phyloP scores from a whole-genome alignment of 2,888 invertebrate species.

The Theristus sp. region DNA sequence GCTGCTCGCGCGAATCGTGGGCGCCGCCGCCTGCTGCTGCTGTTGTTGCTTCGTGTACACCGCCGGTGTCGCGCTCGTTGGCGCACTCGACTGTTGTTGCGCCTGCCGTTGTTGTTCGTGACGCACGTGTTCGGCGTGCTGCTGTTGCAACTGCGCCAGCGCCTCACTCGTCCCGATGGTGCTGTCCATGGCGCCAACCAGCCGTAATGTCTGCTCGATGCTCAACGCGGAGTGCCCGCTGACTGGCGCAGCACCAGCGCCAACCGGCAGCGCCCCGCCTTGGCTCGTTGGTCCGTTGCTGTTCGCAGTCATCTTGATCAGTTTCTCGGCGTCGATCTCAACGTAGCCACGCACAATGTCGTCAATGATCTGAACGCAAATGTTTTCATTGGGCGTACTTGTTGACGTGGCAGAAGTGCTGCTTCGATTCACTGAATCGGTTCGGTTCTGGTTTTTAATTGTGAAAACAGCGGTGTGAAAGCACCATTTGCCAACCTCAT shows the following conservation, averaged over 20 bases:
- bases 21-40: constrained; percentile 9
- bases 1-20: too few species aligned
- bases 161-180: too few species aligned
- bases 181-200: too few species aligned
- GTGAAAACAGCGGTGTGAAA: too few species aligned
- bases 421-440: too few species aligned
- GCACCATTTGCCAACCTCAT: background rate
- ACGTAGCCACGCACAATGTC: constrained; percentile 9
- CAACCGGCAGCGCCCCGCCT: too few species aligned
- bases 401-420: too few species aligned
- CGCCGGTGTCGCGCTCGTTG: background rate
- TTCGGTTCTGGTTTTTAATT: too few species aligned
- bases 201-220: too few species aligned
- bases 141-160: too few species aligned
- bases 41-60: constrained; percentile 8
- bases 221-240: too few species aligned
- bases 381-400: too few species aligned
- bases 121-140: constrained; percentile 1
- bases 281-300: background rate
- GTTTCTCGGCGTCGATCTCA: constrained; percentile 8
- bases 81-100: background rate
- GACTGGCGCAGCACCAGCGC: background rate
- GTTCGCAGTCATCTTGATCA: constrained; percentile 6
- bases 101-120: constrained; percentile 5
- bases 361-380: constrained; percentile 6